Base-by-base conservation (phyloP, 2,888 invertebrate species). In the Latheticus oryzae region DNA sequence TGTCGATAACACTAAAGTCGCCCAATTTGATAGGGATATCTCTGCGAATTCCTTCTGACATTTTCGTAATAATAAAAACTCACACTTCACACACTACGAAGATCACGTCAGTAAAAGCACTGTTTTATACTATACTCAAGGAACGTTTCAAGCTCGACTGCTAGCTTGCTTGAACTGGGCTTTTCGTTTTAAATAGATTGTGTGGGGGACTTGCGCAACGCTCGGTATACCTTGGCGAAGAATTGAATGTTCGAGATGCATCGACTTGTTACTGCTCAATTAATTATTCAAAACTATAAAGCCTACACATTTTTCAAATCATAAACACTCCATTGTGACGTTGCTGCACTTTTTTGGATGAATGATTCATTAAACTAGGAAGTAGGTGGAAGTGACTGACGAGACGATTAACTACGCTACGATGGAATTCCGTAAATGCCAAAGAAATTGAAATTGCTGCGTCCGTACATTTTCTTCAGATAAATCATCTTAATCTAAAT, bases 1-100 rank as follows among this genome's bases (percentile, higher is more conserved):
- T 92, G 81, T 97, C 95, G 82, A 95, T 92, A 78, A 97, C 93
- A 83, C 93, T 93, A 84, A 93, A 93, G 81, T 95, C 95, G 71
- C 93, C 92, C 80, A 94, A 85, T 82, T 91, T 92, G 82, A 95
- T 93, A 74, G 95, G 95, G 83, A 94, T 93, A 84, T 92, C 67
- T 38, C 73, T 88, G 81, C 89, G 91, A 78, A 88, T 88, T 80
- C 89, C 85, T 83, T 92, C 91, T 78, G 91, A 89, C 92, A 92
- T 92, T 83, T 78, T 80, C 33, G 9, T 19, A 4, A 40, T 19
- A 8, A 9, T 8, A n/a, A 28, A 11, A 8, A 16, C 11, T 7
- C 32, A 26, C 24, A 35, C 24, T 57, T 52, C 17, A 52, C 17
- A 48, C 58, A 60, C 50, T 50, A 5, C 5, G 4, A 4, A 21